Conservation (phyloP, 2,888 invertebrate genomes). For the Amblyjoppa proteus region DNA sequence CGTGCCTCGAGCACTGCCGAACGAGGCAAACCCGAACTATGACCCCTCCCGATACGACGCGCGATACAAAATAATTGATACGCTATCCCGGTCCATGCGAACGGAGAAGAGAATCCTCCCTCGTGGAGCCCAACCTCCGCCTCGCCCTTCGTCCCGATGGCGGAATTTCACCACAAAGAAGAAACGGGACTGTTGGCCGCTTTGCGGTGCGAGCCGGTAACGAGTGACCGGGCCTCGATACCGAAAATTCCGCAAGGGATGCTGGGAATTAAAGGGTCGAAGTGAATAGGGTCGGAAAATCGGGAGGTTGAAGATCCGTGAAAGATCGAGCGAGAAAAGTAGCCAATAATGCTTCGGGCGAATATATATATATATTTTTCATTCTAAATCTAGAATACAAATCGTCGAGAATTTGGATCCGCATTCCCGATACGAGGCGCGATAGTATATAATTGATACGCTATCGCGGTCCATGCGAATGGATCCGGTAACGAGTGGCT, state of each 20-base stretch:
- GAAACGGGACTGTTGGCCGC: slow-evolving; percentile 34
- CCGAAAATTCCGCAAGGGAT: slow-evolving; percentile 5
- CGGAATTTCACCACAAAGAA: slow-evolving; percentile 45
- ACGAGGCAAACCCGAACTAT: slow-evolving; percentile 76
- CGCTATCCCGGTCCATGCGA: slow-evolving; percentile 20
- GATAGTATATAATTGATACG: slow-evolving; percentile 76
- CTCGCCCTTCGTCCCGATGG: not conserved
- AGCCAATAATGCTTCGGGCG: not conserved
- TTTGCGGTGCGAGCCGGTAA: slow-evolving; percentile 28
- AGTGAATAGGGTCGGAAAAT: not conserved
- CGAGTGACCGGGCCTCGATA: slow-evolving; percentile 25
- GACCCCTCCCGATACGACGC: slow-evolving; percentile 72
- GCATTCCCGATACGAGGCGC: slow-evolving; percentile 67
- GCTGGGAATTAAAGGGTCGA: not conserved
- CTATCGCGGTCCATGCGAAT: slow-evolving; percentile 3
- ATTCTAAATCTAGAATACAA: not conserved
- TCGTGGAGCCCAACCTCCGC: too few species aligned
- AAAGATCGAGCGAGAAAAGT: not conserved
- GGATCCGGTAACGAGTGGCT: slow-evolving; percentile 28
- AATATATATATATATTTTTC: too few species aligned
- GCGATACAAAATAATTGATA: slow-evolving; percentile 77
- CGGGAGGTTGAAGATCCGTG: not conserved
- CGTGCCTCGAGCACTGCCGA: slow-evolving; percentile 66
- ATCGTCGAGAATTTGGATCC: too few species aligned
- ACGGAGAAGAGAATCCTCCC: slow-evolving; percentile 18